A percentile compares a stretch with the other conserved stretches of the same genome.
Conservation (phyloP, 1,140 invertebrate genomes). For the Rhizoglyphus robini region DNA sequence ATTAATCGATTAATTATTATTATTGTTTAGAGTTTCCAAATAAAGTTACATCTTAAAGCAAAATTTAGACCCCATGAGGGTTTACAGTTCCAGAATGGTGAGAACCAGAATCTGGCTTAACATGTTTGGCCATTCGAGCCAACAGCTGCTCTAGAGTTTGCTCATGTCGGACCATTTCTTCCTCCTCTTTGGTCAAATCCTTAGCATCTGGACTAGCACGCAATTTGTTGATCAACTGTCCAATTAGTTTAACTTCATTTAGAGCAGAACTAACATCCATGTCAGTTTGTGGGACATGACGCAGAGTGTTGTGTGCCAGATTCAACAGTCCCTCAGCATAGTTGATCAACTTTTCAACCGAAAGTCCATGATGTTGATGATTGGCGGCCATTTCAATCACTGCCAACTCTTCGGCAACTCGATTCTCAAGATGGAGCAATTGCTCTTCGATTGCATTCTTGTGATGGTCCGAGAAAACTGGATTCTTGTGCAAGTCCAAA, state of each 20-base stretch:
- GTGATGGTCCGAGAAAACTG: background rate
- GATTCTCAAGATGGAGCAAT: background rate
- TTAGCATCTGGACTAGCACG: background rate
- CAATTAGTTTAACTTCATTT: background rate
- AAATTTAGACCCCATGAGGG: no score
- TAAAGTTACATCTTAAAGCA: no score
- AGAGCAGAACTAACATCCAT: background rate
- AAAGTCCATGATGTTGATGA: background rate
- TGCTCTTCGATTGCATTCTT: background rate
- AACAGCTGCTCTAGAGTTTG: background rate
- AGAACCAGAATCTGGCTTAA: no score
- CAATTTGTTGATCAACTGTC: background rate
- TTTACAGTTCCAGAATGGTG: no score
- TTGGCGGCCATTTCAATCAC: no score
- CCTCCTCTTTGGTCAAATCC: background rate
- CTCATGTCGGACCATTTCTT: background rate
- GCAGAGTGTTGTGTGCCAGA: background rate
- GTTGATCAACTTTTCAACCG: background rate
- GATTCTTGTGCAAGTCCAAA: background rate
- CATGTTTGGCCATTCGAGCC: no score
- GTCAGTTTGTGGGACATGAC: no score
- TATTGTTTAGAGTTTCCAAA: no score
- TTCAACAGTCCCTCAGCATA: background rate
- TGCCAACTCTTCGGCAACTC: background rate
- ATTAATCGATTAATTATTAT: no score